Evolutionary conservation across 2,797 vertebrate genomes (phyloP).

Genomic region (Numenius phaeopus): DNA sequence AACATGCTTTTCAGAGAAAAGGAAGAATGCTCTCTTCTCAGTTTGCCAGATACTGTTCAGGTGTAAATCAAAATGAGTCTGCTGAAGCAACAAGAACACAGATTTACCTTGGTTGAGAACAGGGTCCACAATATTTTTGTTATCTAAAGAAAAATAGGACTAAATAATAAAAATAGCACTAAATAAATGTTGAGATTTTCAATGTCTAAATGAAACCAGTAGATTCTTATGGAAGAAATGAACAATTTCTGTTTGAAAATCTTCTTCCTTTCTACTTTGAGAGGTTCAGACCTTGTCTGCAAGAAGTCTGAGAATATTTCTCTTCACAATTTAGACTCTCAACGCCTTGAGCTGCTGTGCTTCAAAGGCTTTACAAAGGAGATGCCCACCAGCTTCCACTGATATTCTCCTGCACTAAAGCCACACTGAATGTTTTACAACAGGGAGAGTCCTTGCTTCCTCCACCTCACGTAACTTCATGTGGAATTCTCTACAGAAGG

Average conservation of each 20-base stretch:
- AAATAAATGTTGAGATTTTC: background rate
- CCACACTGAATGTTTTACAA: background rate
- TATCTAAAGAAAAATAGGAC: background rate
- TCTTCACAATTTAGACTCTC: background rate
- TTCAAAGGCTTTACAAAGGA: background rate
- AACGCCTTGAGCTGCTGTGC: background rate
- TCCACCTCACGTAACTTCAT: background rate
- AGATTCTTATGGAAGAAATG: background rate
- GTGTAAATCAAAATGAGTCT: background rate
- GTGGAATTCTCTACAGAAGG: background rate
- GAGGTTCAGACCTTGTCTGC: background rate
- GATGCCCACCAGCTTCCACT: background rate
- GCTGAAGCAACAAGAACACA: background rate
- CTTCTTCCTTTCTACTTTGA: background rate
- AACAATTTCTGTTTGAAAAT: background rate
- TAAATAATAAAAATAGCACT: background rate
- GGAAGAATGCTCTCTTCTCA: background rate
- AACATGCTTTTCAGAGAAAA: background rate
- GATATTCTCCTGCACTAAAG: background rate
- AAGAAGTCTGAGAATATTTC: background rate
- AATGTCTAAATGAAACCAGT: background rate
- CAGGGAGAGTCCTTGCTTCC: background rate
- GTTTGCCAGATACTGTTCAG: background rate
- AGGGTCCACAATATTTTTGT: background rate
- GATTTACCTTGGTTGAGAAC: background rate